These are phyloP conservation scores for Brachyrhaphis roseni DNA, from an alignment of 2,797 vertebrate genomes.

Conservation along the genomic window DNA sequence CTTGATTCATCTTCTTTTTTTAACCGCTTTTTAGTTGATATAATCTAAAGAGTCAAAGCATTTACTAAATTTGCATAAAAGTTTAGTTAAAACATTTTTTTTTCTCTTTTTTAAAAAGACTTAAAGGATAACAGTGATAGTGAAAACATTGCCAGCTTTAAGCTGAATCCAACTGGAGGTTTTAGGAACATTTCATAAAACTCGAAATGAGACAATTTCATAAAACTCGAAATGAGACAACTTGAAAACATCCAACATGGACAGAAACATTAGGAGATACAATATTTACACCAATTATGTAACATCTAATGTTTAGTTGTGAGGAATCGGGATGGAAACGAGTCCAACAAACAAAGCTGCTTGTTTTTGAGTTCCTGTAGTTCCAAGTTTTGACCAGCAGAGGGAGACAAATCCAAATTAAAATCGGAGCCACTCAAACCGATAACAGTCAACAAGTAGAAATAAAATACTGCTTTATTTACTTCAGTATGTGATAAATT, in stretches of 20 bases:
- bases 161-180: not conserved
- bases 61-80: not conserved
- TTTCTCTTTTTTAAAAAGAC: not conserved
- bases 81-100: not conserved
- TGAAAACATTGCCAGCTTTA: not conserved
- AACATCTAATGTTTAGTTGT: not conserved
- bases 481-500: constrained; percentile 9
- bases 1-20: not conserved
- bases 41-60: not conserved
- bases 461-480: constrained; percentile 37
- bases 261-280: not conserved
- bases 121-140: not conserved
- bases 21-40: not conserved
- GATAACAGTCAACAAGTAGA: not conserved
- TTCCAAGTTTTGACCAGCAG: constrained; percentile 15
- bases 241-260: not conserved
- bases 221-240: too few species aligned
- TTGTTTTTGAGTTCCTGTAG: not conserved
- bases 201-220: too few species aligned
- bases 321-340: not conserved
- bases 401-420: constrained; percentile 21
- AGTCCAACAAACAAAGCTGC: not conserved
- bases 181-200: not conserved
- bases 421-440: not conserved
- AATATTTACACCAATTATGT: not conserved